Base-by-base conservation (phyloP, 2,888 invertebrate species). In the Euphydryas editha region DNA sequence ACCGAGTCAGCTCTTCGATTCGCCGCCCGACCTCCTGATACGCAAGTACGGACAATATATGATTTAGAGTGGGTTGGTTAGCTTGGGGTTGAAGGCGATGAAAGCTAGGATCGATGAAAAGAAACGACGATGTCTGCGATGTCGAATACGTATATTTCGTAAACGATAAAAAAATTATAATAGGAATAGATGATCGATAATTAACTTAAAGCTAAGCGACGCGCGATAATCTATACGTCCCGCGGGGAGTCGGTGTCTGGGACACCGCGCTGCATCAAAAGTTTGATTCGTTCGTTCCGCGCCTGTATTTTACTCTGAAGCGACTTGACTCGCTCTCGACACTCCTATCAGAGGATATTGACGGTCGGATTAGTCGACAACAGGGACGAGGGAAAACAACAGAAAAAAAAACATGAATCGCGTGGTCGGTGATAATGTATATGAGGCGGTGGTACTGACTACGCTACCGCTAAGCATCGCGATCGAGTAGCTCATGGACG, bases 271-370 rank as follows among this genome's bases (percentile, higher is more conserved):
- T 97, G 96, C 87, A 96, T 94, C 82, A 98, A 93, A 79, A 97
- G 94, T 91, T 97, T 98, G 84, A 97, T 96, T 85, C 97, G 96
- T 93, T 98, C 98, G 87, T 95, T 95, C 77, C 97, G 96, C 92
- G 97, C 96, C 83, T 95, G 95, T 83, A 98, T 96, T 94, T 97
- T 97, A 93, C 95, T 96, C 91, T 97, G 97, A 84, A 98, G 95
- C 86, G 95, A 95, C 88, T 96, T 96, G 81, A 97, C 95, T 92
- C 95, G 95, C 92, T 98, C 97, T 87, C 96, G 96, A 94, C 95
- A 96, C 88, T 95, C 95, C 97, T 98, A 92, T 77, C 84, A 85
- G 86, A 86, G 87, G 93, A 93, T 91, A 93, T 87, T 86, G 82
- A 75, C 80, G 76, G 80, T 81, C 77, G 78, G 79, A 88, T 90